These are phyloP conservation scores for Pachymerium ferrugineum DNA, from an alignment of 2,888 invertebrate genomes.

Conservation along the genomic window DNA sequence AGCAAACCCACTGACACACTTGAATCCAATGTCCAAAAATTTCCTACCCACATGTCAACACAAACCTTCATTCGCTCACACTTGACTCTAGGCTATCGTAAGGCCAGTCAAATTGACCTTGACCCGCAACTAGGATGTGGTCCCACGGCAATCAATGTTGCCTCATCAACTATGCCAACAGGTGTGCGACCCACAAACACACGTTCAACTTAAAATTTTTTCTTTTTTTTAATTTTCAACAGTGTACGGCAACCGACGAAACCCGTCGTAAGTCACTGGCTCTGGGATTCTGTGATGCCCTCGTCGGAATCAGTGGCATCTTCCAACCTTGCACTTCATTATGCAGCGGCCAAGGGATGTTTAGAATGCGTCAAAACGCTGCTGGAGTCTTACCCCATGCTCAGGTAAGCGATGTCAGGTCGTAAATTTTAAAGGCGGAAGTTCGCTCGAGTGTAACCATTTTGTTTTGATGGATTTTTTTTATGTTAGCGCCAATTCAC, in stretches of 20 bases:
- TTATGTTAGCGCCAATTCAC: constrained; percentile 69
- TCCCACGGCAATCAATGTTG: neutral
- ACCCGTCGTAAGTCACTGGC: constrained; percentile 56
- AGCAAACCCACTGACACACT: neutral
- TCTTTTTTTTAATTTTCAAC: neutral
- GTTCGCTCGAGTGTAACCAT: neutral
- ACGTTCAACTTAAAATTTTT: neutral
- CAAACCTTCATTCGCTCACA: neutral
- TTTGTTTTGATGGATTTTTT: neutral
- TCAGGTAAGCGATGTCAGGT: constrained; percentile 56
- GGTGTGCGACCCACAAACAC: neutral
- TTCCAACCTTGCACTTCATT: constrained; percentile 76
- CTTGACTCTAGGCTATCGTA: neutral
- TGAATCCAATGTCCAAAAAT: neutral
- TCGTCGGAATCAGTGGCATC: constrained; percentile 54
- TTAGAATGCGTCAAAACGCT: constrained; percentile 75
- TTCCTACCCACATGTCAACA: neutral
- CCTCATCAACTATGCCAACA: constrained; percentile 13
- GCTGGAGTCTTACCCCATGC: constrained; percentile 66
- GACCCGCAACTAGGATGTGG: constrained; percentile 8
- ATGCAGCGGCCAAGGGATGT: constrained; percentile 79
- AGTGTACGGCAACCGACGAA: neutral
- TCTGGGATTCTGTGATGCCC: constrained; percentile 56
- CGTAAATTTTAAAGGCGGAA: no score
- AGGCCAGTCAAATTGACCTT: neutral